Percentiles rank a stretch among this genome's conserved stretches.
phyloP scores from a whole-genome alignment of 1,140 invertebrate species.

The Trachymyrmex cornetzi region DNA sequence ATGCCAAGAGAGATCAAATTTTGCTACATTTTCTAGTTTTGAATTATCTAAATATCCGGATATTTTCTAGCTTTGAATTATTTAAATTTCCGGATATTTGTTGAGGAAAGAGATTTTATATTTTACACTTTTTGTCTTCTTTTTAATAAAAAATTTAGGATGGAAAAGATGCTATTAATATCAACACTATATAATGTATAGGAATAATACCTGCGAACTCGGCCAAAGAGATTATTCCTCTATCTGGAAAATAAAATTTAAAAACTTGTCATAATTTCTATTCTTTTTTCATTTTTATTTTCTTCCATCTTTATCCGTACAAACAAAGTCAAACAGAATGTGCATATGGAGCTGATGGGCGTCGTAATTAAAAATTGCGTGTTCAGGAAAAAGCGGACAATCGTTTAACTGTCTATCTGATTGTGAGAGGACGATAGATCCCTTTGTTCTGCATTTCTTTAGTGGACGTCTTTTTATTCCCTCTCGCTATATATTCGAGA shows the following conservation, averaged over 20 bases:
- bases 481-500: not conserved
- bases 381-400: constrained; percentile 10
- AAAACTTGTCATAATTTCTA: constrained; percentile 40
- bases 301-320: not conserved
- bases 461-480: constrained; percentile 11
- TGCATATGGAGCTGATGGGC: constrained; percentile 12
- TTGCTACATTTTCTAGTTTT: not conserved
- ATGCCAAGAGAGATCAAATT: not conserved
- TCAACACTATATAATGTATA: not conserved
- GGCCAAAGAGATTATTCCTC: not conserved
- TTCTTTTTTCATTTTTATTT: constrained; percentile 16
- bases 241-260: constrained; percentile 18
- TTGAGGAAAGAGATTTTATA: not conserved
- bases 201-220: constrained; percentile 3
- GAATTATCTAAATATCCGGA: not conserved
- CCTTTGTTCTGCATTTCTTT: constrained; percentile 20
- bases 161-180: not conserved
- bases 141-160: not conserved
- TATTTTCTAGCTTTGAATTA: not conserved
- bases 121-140: not conserved
- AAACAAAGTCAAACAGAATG: not conserved
- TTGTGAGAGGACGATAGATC: constrained; percentile 22
- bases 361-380: constrained; percentile 42
- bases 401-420: constrained; percentile 29
- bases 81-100: not conserved